phyloP scores from a whole-genome alignment of 2,113 vertebrate species.

The Orthonyx spaldingii region DNA sequence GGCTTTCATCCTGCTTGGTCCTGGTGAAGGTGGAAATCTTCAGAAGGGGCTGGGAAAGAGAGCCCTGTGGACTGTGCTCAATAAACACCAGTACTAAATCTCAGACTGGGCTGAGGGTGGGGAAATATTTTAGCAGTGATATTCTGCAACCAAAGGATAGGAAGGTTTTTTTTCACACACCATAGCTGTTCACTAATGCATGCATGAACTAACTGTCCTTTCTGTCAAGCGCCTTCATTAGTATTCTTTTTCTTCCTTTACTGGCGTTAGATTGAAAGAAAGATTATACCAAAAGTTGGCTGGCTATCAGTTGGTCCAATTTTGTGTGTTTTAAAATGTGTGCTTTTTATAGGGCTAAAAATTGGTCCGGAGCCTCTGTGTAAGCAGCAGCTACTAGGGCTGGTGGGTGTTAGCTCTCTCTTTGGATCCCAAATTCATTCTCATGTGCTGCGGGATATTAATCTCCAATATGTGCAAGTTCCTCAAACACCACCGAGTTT shows the following conservation, averaged over 20 bases:
- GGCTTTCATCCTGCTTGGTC: conserved; percentile 24
- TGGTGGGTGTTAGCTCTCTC: not conserved
- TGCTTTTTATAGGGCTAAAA: conserved; percentile 30
- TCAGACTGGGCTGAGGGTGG: not conserved
- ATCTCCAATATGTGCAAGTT: not conserved
- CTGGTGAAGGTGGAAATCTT: not conserved
- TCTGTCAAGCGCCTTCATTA: conserved; percentile 54
- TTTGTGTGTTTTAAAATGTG: conserved; percentile 4
- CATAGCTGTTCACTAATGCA: conserved; percentile 53
- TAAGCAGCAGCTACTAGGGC: not conserved
- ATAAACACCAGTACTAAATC: not conserved
- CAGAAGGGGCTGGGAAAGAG: not conserved
- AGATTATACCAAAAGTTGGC: conserved; percentile 17
- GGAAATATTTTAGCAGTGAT: conserved; percentile 30
- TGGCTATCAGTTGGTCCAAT: conserved; percentile 46
- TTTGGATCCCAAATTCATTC: not conserved
- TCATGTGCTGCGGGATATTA: not conserved
- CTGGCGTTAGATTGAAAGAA: conserved; percentile 42
- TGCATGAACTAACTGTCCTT: conserved; percentile 60
- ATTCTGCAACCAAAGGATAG: conserved; percentile 19
- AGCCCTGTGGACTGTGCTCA: not conserved
- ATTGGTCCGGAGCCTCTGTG: not conserved
- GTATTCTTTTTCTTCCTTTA: conserved; percentile 51
- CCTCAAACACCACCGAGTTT: not conserved
- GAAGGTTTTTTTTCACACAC: conserved; percentile 41